Evolutionary conservation across 2,113 vertebrate species (phyloP), one percentile per base, ranked within the genome.

Genomic region (Pelecanoides urinatrix): DNA sequence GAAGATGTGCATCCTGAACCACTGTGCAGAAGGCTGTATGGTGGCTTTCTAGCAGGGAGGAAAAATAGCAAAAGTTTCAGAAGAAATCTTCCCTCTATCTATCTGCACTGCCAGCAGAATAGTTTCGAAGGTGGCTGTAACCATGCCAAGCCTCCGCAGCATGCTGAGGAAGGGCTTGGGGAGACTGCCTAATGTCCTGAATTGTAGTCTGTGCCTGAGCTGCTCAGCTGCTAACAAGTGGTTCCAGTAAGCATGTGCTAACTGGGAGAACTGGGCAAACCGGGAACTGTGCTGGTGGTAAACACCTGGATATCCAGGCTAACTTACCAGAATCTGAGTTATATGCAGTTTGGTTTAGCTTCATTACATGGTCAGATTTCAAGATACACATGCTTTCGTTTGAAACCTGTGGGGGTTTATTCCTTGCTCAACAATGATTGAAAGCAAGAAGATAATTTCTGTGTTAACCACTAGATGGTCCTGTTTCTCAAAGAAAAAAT

Each of bases 391-490:
- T 20, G 15, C 15, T 75, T 87, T 63, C 0, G 0, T 72, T 59
- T 62, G 62, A 63, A 92, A 70, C 0, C 0, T 49, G 26, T 16
- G 8, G 2, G 14, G 8, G 4, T 58, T 94, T 23, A 42, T 65
- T 80, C 25, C 22, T 36, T 70, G 36, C 30, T 67, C 61, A 61
- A 3, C 13, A 38, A 13, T 6, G 34, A 13, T 3, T 66, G 25
- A 47, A 61, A 81, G 36, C 36, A 73, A 76, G 25, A 36, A 3
- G 10, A 29, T 66, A 50, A 66, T 70, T 70, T 92, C 2, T 7
- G 15, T 25, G 21, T 59, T 87, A 80, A 67, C 88, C 96, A 91
- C 93, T 96, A 97, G 96, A 61, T 97, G 95, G 93, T 85, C 59
- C 85, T 88, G 44, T 87, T 88, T 85, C 81, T 95, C 80, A 91